phyloP scores from a whole-genome alignment of 2,797 vertebrate genomes.

The Tangara arthus region DNA sequence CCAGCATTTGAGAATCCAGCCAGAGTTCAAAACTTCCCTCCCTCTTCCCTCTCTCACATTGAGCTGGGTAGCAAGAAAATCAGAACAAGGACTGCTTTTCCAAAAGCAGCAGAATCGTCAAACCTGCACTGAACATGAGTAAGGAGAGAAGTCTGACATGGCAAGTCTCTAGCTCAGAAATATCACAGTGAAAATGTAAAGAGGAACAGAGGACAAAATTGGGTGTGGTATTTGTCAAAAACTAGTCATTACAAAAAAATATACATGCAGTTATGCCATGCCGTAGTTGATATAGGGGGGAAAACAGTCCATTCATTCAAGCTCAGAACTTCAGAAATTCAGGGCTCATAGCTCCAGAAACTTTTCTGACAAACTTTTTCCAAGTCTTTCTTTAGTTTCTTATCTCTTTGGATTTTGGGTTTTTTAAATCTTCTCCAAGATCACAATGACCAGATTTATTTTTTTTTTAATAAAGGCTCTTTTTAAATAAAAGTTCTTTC shows the following conservation, averaged over 20 bases:
- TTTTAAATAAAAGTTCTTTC: not conserved
- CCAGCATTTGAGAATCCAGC: not conserved
- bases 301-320: not conserved
- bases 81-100: not conserved
- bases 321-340: not conserved
- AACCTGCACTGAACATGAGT: not conserved
- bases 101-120: not conserved
- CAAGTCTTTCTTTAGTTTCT: not conserved
- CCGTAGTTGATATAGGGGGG: not conserved
- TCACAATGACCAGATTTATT: not conserved
- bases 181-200: not conserved
- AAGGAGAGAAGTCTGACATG: not conserved
- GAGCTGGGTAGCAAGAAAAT: not conserved
- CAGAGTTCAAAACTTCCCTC: not conserved
- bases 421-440: not conserved
- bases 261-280: not conserved
- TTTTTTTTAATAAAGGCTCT: not conserved
- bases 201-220: not conserved
- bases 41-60: not conserved
- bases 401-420: not conserved
- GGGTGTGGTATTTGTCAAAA: not conserved
- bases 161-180: not conserved
- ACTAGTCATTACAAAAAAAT: not conserved
- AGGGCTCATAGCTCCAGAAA: not conserved
- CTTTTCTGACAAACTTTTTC: not conserved